Base-by-base conservation (phyloP, 2,888 invertebrate species). In the Drosophila anceps region DNA sequence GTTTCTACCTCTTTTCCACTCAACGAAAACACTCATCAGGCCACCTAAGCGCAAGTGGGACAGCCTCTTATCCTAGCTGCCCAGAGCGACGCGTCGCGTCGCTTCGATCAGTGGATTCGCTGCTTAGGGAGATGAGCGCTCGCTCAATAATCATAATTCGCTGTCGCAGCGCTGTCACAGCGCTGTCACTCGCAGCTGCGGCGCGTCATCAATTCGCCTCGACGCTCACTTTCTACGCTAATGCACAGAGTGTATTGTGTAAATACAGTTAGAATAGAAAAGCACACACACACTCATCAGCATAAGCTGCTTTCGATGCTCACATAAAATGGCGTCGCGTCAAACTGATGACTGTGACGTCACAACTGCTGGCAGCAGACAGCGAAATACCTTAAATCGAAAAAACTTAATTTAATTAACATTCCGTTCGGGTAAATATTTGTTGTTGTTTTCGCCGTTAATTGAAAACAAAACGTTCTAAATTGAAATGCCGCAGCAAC, bases 311-410 rank as follows among this genome's bases (percentile, higher is more conserved):
- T 27, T 43, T 33, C 44, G 27, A 18, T 44, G 24, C 29, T 43
- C 65, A 63, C 53, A 65, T 73, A 82, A 84, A 84, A 84, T 84
- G 83, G 83, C 85, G 76, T 71, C 75, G 73, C 70, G 58, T 55
- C 39, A 65, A 48, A 50, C 73, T 61, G 9, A 66, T 64, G 9
- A 68, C 66, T 81, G 84, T 81, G 84, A 81, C 80, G 78, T 83
- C 82, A 84, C 57, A 18, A 57, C 27, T 29, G 20, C 33, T 33
- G n/a, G n/a, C 31, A n/a, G 5, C 64, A 31, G 10, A 31, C 57
- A 31, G 15, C 41, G n/a, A 15, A 3, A 2, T 10, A 24, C 43
- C 33, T 44, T 1, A 29, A 15, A 31, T 43, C 18, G 37, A 27
- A 60, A 60, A 58, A 50, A 37, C 60, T 64, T 24, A 69, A 75